phyloP scores from a whole-genome alignment of 2,113 vertebrate species.

The Edolisoma coerulescens region DNA sequence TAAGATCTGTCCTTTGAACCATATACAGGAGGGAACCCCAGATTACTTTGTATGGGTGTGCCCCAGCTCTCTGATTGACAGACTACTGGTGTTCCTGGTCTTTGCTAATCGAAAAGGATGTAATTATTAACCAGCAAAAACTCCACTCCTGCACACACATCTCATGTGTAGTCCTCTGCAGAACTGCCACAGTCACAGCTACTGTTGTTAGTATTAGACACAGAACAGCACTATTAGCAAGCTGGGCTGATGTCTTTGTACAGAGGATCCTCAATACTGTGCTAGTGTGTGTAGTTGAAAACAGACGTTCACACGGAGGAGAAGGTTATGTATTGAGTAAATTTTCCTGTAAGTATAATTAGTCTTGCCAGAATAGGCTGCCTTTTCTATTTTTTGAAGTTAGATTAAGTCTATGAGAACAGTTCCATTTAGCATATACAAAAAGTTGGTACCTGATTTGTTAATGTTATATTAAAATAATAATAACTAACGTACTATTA shows the following conservation, averaged over 20 bases:
- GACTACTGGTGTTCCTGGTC: not conserved
- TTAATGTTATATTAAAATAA: not conserved
- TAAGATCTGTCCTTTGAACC: not conserved
- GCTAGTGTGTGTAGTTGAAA: not conserved
- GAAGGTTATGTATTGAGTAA: not conserved
- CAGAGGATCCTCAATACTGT: not conserved
- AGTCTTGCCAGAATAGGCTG: not conserved
- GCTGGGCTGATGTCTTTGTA: not conserved
- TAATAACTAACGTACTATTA: not conserved
- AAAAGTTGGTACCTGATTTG: not conserved
- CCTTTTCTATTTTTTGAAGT: not conserved
- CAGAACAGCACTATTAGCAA: not conserved
- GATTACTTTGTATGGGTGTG: not conserved
- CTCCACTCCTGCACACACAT: not conserved
- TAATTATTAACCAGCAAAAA: slow-evolving; percentile 29
- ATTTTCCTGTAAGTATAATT: not conserved
- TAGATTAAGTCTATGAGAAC: not conserved
- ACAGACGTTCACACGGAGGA: not conserved
- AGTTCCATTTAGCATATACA: not conserved
- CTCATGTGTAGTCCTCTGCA: not conserved
- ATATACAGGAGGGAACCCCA: not conserved
- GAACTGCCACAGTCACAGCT: not conserved
- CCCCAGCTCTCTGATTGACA: not conserved
- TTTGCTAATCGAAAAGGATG: not conserved
- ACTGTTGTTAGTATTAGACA: not conserved